A percentile compares a stretch with the other conserved stretches of the same genome.
Conservation (phyloP, 2,113 vertebrate species). For the Sterna hirundo region DNA sequence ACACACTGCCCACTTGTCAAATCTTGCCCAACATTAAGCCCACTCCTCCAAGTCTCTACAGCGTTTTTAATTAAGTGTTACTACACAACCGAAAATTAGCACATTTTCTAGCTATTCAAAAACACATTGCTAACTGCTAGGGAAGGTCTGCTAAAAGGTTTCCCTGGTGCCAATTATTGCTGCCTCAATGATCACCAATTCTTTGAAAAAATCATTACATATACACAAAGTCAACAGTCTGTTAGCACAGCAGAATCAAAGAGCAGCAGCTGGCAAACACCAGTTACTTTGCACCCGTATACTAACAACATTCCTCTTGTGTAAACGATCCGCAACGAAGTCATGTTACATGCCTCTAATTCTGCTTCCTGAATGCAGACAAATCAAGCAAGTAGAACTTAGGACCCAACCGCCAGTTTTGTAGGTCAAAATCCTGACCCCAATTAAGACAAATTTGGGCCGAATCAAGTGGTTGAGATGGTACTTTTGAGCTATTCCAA, state of each 20-base stretch:
- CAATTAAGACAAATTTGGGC: neutral
- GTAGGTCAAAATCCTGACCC: neutral
- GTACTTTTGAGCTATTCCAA: neutral
- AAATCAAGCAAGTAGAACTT: neutral
- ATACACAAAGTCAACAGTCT: neutral
- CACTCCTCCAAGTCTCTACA: neutral
- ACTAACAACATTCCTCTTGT: neutral
- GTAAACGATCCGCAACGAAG: neutral
- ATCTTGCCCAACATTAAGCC: neutral
- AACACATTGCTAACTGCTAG: neutral
- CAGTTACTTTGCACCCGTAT: neutral
- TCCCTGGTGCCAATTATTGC: slow-evolving; percentile 20
- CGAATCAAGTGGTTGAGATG: neutral
- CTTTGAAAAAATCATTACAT: neutral
- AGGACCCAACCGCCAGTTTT: neutral
- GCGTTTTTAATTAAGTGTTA: neutral
- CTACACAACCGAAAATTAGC: neutral
- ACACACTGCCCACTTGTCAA: neutral
- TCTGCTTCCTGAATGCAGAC: neutral
- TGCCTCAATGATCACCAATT: slow-evolving; percentile 18
- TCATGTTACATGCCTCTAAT: neutral
- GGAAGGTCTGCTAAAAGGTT: neutral
- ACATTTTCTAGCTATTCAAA: neutral
- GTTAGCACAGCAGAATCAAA: neutral
- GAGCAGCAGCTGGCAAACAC: slow-evolving; percentile 6